A percentile compares a stretch with the other conserved stretches of the same genome.
Evolutionary conservation across 2,888 invertebrate species (phyloP).

Genomic region (Acanthosepion pharaonis): DNA sequence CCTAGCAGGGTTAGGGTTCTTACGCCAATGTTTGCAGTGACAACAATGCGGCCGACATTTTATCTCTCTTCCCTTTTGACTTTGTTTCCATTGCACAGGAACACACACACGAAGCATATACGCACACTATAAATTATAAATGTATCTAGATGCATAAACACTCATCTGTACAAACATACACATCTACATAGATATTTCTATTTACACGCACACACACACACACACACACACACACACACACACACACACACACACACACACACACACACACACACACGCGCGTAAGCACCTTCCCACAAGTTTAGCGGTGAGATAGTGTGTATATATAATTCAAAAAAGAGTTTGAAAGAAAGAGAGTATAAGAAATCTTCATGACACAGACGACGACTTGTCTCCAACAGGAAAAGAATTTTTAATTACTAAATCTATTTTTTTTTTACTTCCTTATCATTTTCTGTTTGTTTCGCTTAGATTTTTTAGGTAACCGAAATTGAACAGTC

Average conservation of each 20-base stretch:
- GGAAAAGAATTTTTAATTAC: conserved; percentile 33
- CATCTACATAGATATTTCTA: background rate
- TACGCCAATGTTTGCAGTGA: background rate
- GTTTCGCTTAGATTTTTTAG: background rate
- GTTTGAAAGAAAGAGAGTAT: background rate
- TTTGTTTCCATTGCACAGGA: background rate
- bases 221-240: background rate
- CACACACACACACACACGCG: too few relatives aligned
- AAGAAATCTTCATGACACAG: background rate
- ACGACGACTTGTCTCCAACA: background rate
- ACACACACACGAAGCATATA: background rate
- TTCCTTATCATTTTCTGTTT: background rate
- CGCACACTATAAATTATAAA: background rate
- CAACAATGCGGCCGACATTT: background rate
- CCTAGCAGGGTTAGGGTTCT: background rate
- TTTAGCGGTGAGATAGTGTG: background rate
- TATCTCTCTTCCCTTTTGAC: background rate
- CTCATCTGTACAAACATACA: background rate
- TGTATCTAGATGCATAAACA: background rate
- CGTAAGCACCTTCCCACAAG: background rate
- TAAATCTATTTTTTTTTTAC: background rate
- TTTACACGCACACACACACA: background rate
- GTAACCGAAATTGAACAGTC: background rate
- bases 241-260: too few relatives aligned
- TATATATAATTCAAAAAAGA: background rate